Percentiles rank a stretch among this genome's conserved stretches.
Conservation (phyloP, 2,797 vertebrate species). For the Acipenser ruthenus region DNA sequence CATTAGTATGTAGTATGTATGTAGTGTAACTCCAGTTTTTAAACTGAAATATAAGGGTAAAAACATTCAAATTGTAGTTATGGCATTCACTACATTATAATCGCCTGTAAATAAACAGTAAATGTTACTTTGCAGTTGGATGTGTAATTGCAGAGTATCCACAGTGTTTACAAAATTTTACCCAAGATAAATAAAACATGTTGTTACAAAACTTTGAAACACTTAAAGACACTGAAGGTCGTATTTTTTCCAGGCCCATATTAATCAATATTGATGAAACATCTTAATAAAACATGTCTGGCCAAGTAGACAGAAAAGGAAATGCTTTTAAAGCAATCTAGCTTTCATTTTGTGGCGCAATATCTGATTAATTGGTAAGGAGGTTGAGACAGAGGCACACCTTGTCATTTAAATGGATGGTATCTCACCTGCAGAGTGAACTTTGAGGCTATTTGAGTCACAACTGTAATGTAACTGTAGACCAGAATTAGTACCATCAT, state of each 20-base stretch:
- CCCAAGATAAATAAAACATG: not conserved
- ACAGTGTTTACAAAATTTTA: not conserved
- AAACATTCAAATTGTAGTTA: not conserved
- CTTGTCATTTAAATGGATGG: not conserved
- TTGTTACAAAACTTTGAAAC: no score
- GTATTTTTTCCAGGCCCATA: not conserved
- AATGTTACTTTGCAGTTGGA: not conserved
- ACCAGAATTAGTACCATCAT: no score
- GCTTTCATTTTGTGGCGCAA: not conserved
- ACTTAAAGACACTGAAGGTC: not conserved
- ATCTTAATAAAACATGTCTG: not conserved
- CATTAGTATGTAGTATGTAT: no score
- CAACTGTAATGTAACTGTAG: no score
- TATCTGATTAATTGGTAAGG: not conserved
- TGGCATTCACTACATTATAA: not conserved
- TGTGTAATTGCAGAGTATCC: constrained; percentile 1
- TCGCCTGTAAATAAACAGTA: not conserved
- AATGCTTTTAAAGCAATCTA: not conserved
- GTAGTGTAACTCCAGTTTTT: no score
- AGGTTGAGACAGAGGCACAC: not conserved
- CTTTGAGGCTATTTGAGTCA: not conserved
- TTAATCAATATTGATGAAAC: not conserved
- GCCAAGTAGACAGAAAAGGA: not conserved
- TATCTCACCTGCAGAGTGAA: not conserved
- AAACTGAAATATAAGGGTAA: no score